Base-by-base conservation (phyloP, 2,888 invertebrate genomes). In the Diploptera punctata region DNA sequence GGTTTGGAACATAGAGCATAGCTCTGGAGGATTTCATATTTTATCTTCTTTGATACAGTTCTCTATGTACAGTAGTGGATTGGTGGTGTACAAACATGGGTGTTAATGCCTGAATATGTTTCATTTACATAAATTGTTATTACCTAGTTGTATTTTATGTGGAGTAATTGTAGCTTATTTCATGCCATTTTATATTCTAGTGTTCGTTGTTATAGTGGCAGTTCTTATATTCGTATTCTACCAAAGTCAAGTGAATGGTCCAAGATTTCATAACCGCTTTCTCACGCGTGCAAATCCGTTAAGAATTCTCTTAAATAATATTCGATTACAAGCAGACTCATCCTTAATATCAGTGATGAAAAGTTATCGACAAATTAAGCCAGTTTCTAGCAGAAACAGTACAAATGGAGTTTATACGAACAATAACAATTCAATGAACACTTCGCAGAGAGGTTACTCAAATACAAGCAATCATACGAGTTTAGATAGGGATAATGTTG, bases 101-200 rank as follows among this genome's bases (percentile, higher is more conserved):
- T 57, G 57, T 19, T 24, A 16, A 4, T 57, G 29, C 57, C n/a
- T 57, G 29, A 57, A 29, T n/a, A 57, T 57, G 57, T 57, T 57
- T 5, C 57, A 31, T 19, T 29, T 57, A 0, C 26, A 65, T 21
- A 65, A 44, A 65, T 5, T 19, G n/a, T 9, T 26, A 44, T 2
- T 44, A 19, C 16, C 16, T 3, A 29, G 18, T 65, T 47, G 24
- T 26, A 24, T 47, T n/a, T n/a, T 65, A 0, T 65, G 44, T 44
- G 65, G 65, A 65, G 18, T 47, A 18, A n/a, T 65, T 18, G 21
- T 24, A 26, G 26, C 29, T 16, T 47, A 47, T 47, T 65, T 18
- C 18, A 1, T 24, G 21, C 10, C 65, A 3, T 43, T 43, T 21
- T 65, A 44, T 26, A 2, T 47, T 29, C 3, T 24, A 26, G 26